Percentiles rank a stretch among this genome's conserved stretches.
Evolutionary conservation across 1,140 invertebrate species (phyloP).

Genomic region (Hyles euphorbiae): DNA sequence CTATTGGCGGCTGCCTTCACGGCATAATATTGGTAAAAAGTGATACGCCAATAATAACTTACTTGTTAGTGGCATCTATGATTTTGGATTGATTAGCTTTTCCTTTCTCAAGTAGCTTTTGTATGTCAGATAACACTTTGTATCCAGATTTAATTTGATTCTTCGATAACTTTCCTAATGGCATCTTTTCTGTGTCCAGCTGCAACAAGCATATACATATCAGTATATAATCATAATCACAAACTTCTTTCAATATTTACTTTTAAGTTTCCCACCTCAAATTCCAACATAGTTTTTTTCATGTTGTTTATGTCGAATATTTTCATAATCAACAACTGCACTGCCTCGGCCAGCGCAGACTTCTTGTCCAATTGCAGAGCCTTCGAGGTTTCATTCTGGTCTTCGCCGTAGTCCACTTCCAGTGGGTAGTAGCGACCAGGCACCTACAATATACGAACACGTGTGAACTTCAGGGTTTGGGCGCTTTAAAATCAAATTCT

Average conservation of each 20-base stretch:
- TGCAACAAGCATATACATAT: slow-evolving; percentile 47
- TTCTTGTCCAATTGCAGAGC: slow-evolving; percentile 55
- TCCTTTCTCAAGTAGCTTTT: slow-evolving; percentile 77
- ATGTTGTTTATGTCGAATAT: slow-evolving; percentile 95
- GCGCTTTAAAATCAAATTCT: too few relatives aligned
- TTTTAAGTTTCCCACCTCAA: slow-evolving; percentile 80
- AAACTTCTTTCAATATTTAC: not conserved
- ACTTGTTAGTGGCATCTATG: slow-evolving; percentile 90
- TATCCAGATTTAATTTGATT: slow-evolving; percentile 94
- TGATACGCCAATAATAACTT: slow-evolving; percentile 10
- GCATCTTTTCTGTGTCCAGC: slow-evolving; percentile 98
- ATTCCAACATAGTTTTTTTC: slow-evolving; percentile 95
- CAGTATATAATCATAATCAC: not conserved
- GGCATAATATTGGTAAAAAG: not conserved
- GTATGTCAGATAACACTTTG: slow-evolving; percentile 86
- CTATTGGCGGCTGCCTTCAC: not conserved
- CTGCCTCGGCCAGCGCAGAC: slow-evolving; percentile 83
- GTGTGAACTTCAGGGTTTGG: too few relatives aligned
- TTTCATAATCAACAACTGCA: slow-evolving; percentile 89
- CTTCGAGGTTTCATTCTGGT: slow-evolving; percentile 30
- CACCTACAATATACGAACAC: slow-evolving; percentile 34
- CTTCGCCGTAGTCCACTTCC: slow-evolving; percentile 91
- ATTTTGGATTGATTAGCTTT: slow-evolving; percentile 76
- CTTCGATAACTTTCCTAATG: slow-evolving; percentile 95
- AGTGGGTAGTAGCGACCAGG: slow-evolving; percentile 91